Base-by-base conservation (phyloP, 2,113 vertebrate genomes). In the Melozone crissalis region DNA sequence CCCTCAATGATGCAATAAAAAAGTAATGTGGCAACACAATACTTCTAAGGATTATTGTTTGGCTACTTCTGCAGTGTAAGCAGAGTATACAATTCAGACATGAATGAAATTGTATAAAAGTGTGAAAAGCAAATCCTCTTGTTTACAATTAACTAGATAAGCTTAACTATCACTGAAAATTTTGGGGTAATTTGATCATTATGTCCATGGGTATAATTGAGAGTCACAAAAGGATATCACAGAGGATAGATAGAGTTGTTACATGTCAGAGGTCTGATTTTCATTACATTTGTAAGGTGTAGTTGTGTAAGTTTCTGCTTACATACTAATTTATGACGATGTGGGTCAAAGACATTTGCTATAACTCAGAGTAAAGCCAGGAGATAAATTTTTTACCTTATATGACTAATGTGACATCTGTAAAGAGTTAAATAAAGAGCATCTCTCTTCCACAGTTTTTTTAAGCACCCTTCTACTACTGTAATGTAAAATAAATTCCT, bases 351-450 rank as follows among this genome's bases (percentile, higher is more conserved):
- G 63, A 20, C 52, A 78, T 96, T 94, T 95, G 85, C 79, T 80
- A 47, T 63, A 85, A 80, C 57, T 95, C 91, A 90, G 63, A 94
- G 69, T 75, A 91, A 75, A 97, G 93, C 93, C 96, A 96, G 80
- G 69, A 69, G 94, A 55, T 95, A 93, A 30, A 81, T 94, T 96
- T 91, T 90, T 94, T 82, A 83, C 93, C 94, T 95, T 33, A 68
- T 61, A 73, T 85, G 84, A 89, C 69, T 94, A 96, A 89, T 93
- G 85, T 91, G 89, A 96, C 96, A 98, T 95, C 86, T 97, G 95
- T 10, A 39, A 52, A 84, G 89, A 95, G 92, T 97, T 97, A 96
- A 88, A 79, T 57, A 85, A 71, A 49, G 49, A 91, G 33, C 44
- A 86, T 72, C 41, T 77, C 52, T 83, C 26, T 39, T 93, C 39